Evolutionary conservation across 2,888 invertebrate species (phyloP).

Genomic region (Agrochola circellaris): DNA sequence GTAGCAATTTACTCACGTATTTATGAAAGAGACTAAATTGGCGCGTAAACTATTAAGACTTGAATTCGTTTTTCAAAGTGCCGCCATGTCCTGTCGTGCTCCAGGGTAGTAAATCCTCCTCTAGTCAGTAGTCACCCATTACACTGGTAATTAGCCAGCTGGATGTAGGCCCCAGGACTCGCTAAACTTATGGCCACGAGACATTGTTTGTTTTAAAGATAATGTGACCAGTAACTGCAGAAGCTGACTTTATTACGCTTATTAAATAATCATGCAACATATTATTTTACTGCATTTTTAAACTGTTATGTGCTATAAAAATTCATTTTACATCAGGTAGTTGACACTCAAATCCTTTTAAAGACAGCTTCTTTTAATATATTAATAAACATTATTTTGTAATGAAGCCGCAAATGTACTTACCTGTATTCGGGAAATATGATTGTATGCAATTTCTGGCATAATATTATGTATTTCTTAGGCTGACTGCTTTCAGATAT

Average conservation of each 20-base stretch:
- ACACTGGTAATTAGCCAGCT: conserved; percentile 54
- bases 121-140: conserved; percentile 47
- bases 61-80: conserved; percentile 52
- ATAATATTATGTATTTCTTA: conserved; percentile 31
- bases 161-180: conserved; percentile 20
- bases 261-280: conserved; percentile 47
- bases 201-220: conserved; percentile 55
- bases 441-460: conserved; percentile 19
- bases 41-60: conserved; percentile 40
- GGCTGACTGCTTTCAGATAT: conserved; percentile 29
- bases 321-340: conserved; percentile 12
- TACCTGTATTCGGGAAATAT: conserved; percentile 18
- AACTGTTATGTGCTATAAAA: conserved; percentile 33
- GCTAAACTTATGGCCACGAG: conserved; percentile 30
- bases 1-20: conserved; percentile 48
- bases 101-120: conserved; percentile 41
- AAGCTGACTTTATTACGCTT: conserved; percentile 42
- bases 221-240: conserved; percentile 26
- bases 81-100: conserved; percentile 42
- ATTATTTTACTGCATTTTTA: conserved; percentile 27
- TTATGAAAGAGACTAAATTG: conserved; percentile 54
- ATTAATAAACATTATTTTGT: conserved; percentile 23
- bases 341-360: conserved; percentile 10
- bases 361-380: neutral
- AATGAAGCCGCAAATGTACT: conserved; percentile 6